phyloP scores from a whole-genome alignment of 2,113 vertebrate species.

The Sciurus niger region DNA sequence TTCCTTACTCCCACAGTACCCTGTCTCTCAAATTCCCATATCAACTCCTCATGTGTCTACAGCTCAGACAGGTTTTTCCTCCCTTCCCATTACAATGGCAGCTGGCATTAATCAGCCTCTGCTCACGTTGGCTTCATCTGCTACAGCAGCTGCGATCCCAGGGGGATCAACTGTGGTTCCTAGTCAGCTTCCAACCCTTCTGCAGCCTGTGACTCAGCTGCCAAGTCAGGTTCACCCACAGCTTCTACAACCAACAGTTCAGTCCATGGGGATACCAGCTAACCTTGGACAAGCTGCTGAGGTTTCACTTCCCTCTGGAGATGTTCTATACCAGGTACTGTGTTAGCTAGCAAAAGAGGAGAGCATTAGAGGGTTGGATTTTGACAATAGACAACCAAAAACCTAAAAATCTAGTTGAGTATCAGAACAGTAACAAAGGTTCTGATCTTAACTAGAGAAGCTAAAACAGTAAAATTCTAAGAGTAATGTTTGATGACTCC shows the following conservation, averaged over 20 bases:
- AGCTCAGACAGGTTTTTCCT: constrained; percentile 89
- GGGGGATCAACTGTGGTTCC: constrained; percentile 87
- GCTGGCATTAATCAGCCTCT: constrained; percentile 88
- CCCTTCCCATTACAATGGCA: constrained; percentile 89
- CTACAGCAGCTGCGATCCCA: constrained; percentile 84
- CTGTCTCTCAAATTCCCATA: constrained; percentile 88
- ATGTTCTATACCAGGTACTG: constrained; percentile 95
- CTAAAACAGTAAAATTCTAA: constrained; percentile 62
- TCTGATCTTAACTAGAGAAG: constrained; percentile 53
- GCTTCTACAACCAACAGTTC: constrained; percentile 90
- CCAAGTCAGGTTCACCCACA: constrained; percentile 91
- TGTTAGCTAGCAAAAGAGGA: constrained; percentile 85
- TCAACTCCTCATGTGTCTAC: constrained; percentile 87
- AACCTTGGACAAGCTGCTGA: constrained; percentile 94
- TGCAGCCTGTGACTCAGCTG: constrained; percentile 90
- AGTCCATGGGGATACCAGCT: constrained; percentile 94
- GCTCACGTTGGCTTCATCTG: constrained; percentile 88
- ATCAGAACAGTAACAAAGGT: constrained; percentile 42
- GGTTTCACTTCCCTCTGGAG: constrained; percentile 91
- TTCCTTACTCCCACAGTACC: constrained; percentile 88
- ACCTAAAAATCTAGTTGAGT: constrained; percentile 49
- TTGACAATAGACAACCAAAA: constrained; percentile 25
- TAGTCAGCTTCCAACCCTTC: constrained; percentile 88
- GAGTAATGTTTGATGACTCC: background rate
- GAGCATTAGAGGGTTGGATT: constrained; percentile 54